Conservation (phyloP, 2,797 vertebrate species). For the Eulemur albifrons region DNA sequence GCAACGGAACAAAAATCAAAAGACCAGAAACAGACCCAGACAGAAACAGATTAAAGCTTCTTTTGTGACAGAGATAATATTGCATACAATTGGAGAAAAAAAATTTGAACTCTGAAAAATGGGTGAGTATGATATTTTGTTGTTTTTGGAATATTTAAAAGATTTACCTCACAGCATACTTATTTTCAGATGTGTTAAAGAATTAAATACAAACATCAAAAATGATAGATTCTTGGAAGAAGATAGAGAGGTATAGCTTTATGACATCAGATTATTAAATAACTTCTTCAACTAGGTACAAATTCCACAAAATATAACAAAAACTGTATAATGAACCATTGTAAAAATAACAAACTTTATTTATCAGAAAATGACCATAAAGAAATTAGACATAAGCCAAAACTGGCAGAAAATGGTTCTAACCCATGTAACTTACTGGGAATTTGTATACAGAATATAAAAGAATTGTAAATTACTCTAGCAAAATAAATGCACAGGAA, state of each 20-base stretch:
- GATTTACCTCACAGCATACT: background rate
- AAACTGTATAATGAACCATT: background rate
- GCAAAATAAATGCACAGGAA: background rate
- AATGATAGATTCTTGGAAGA: background rate
- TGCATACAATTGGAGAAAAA: background rate
- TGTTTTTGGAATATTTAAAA: background rate
- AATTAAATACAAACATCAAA: background rate
- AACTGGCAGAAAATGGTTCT: background rate
- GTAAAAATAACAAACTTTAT: background rate
- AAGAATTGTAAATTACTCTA: background rate
- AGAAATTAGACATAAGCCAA: background rate
- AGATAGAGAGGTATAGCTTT: background rate
- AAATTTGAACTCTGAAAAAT: background rate
- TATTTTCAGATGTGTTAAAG: background rate
- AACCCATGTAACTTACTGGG: background rate
- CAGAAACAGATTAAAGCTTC: background rate
- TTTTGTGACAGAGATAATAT: background rate
- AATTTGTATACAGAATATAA: background rate
- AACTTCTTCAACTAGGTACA: background rate
- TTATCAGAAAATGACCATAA: background rate
- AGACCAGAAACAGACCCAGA: background rate
- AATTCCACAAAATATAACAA: background rate
- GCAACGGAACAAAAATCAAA: background rate
- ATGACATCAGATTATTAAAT: background rate
- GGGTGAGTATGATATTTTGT: background rate